phyloP scores from a whole-genome alignment of 1,140 invertebrate species.

The Pseudobourletiella spinata region DNA sequence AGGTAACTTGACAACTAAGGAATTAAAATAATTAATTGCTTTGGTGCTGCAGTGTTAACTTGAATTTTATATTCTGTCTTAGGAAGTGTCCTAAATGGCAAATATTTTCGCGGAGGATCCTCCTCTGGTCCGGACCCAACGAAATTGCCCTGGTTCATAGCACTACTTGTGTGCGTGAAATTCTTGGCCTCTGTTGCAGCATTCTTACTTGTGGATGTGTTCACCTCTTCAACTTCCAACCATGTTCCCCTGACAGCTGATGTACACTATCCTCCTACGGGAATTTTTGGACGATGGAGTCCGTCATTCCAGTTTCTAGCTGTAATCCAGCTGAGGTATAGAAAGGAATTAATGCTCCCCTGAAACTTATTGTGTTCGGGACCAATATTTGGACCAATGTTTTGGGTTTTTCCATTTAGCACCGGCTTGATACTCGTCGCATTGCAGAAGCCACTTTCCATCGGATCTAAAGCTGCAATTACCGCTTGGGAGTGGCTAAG shows the following conservation, averaged over 20 bases:
- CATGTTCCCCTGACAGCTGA: slow-evolving; percentile 4
- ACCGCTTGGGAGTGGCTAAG: slow-evolving; percentile 14
- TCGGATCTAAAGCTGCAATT: slow-evolving; percentile 2
- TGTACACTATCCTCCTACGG: slow-evolving; percentile 18
- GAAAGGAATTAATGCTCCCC: not conserved
- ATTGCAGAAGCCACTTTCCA: slow-evolving; percentile 21
- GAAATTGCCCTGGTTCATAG: slow-evolving; percentile 19
- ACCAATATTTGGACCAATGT: not conserved
- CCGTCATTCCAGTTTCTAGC: slow-evolving; percentile 12
- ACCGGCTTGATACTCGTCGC: slow-evolving; percentile 13
- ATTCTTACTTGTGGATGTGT: slow-evolving; percentile 18
- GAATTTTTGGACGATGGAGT: slow-evolving; percentile 23
- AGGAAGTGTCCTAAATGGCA: not conserved
- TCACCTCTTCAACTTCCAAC: slow-evolving; percentile 6
- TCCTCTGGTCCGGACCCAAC: not conserved
- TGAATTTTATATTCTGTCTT: not conserved
- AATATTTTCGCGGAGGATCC: slow-evolving; percentile 3
- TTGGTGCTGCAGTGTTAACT: too few relatives aligned
- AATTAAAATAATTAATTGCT: too few relatives aligned
- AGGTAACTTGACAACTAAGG: too few relatives aligned
- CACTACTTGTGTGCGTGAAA: slow-evolving; percentile 10
- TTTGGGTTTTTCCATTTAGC: slow-evolving; percentile 8
- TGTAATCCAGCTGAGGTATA: slow-evolving; percentile 23
- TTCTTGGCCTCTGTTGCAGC: slow-evolving; percentile 9
- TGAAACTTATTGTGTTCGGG: not conserved